These are phyloP conservation scores for Rhinatrema bivittatum DNA, from an alignment of 2,797 vertebrate genomes.

Conservation along the genomic window DNA sequence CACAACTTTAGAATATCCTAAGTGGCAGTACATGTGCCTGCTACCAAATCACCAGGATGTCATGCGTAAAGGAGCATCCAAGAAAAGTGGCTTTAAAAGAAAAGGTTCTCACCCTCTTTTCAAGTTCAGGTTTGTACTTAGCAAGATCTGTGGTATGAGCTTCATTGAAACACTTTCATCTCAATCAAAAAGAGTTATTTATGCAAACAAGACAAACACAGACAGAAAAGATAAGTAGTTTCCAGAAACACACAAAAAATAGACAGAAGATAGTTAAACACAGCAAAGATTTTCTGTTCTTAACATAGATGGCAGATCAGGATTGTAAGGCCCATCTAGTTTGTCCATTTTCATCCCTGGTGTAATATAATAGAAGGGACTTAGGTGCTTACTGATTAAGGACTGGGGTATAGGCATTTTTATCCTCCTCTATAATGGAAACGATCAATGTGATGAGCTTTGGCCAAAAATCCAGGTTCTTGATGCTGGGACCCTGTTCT, in stretches of 20 bases:
- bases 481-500: conserved; percentile 90
- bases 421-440: conserved; percentile 96
- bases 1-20: conserved; percentile 1
- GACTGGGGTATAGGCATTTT: conserved; percentile 89
- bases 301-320: neutral
- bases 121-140: conserved; percentile 34
- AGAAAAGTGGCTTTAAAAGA: too few relatives aligned
- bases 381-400: conserved; percentile 92
- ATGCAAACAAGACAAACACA: conserved; percentile 57
- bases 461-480: conserved; percentile 96
- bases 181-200: conserved; percentile 54
- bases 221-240: conserved; percentile 45
- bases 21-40: neutral
- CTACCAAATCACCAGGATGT: conserved; percentile 3
- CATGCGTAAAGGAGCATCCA: neutral
- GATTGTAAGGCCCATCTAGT: too few relatives aligned
- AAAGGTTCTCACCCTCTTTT: too few relatives aligned
- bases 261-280: conserved; percentile 49
- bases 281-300: conserved; percentile 2
- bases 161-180: conserved; percentile 42
- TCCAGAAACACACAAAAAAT: conserved; percentile 49
- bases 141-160: conserved; percentile 31
- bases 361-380: too few relatives aligned
- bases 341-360: too few relatives aligned
- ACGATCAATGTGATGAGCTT: conserved; percentile 97